Evolutionary conservation across 2,888 invertebrate species (phyloP).

Genomic region (Pediacus dermestoides): DNA sequence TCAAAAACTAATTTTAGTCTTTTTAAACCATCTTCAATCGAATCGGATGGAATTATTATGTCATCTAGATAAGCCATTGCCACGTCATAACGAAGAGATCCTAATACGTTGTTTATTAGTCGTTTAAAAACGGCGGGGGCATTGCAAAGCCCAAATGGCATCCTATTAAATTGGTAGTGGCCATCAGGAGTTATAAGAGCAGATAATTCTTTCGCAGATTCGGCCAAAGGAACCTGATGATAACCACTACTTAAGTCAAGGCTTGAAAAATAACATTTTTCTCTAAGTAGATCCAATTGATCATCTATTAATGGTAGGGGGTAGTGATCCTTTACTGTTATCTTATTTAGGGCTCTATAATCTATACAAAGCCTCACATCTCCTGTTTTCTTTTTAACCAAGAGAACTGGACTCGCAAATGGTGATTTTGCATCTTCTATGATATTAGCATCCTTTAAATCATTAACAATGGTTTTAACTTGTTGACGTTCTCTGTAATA

Average conservation of each 20-base stretch:
- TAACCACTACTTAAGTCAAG: conserved; percentile 32
- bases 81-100: conserved; percentile 13
- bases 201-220: conserved; percentile 30
- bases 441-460: conserved; percentile 12
- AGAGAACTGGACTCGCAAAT: conserved; percentile 22
- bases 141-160: conserved; percentile 41
- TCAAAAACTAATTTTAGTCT: conserved; percentile 16
- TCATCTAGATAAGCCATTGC: conserved; percentile 26
- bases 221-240: conserved; percentile 34
- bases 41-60: conserved; percentile 16
- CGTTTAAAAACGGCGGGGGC: conserved; percentile 32
- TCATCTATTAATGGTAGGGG: conserved; percentile 19
- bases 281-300: conserved; percentile 20
- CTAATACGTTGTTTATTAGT: conserved; percentile 22
- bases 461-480: conserved; percentile 19
- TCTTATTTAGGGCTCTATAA: conserved; percentile 20
- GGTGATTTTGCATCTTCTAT: conserved; percentile 18
- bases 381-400: conserved; percentile 20
- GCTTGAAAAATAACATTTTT: conserved; percentile 22
- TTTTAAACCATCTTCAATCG: conserved; percentile 12
- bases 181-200: conserved; percentile 36
- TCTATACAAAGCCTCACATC: conserved; percentile 21
- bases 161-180: conserved; percentile 35
- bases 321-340: conserved; percentile 19
- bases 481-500: conserved; percentile 17